These are phyloP conservation scores for Clarias macrocephalus DNA, from an alignment of 2,113 vertebrate genomes.

Conservation along the genomic window DNA sequence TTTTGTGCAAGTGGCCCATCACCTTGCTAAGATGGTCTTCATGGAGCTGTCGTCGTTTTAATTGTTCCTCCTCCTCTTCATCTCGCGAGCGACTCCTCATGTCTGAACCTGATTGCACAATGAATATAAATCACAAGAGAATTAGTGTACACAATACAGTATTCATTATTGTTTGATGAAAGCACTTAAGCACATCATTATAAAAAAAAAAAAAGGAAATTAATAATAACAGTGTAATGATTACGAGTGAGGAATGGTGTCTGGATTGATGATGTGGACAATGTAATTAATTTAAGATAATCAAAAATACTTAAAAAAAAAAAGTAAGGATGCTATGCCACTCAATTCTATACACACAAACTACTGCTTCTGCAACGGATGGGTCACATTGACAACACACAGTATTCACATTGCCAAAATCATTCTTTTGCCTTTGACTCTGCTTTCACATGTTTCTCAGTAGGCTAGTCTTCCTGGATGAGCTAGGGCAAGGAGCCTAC, in stretches of 20 bases:
- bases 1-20: background rate
- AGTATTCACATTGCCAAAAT: background rate
- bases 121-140: background rate
- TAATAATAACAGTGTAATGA: slow-evolving; percentile 18
- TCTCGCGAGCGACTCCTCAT: slow-evolving; percentile 79
- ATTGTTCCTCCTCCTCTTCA: slow-evolving; percentile 83
- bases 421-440: background rate
- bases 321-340: background rate
- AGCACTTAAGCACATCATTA: background rate
- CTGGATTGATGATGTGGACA: slow-evolving; percentile 14
- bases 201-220: background rate
- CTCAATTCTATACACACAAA: background rate
- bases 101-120: slow-evolving; percentile 74
- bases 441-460: slow-evolving; percentile 6
- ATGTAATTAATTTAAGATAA: slow-evolving; percentile 7
- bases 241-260: slow-evolving; percentile 18
- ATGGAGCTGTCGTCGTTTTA: slow-evolving; percentile 83
- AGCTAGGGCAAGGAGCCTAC: slow-evolving; percentile 68
- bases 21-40: slow-evolving; percentile 89
- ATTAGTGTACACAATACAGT: background rate
- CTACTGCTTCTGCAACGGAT: background rate
- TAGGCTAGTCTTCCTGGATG: background rate
- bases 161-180: background rate
- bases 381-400: background rate
- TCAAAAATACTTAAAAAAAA: background rate